Evolutionary conservation across 2,113 vertebrate species (phyloP).

Genomic region (Hipposideros armiger): DNA sequence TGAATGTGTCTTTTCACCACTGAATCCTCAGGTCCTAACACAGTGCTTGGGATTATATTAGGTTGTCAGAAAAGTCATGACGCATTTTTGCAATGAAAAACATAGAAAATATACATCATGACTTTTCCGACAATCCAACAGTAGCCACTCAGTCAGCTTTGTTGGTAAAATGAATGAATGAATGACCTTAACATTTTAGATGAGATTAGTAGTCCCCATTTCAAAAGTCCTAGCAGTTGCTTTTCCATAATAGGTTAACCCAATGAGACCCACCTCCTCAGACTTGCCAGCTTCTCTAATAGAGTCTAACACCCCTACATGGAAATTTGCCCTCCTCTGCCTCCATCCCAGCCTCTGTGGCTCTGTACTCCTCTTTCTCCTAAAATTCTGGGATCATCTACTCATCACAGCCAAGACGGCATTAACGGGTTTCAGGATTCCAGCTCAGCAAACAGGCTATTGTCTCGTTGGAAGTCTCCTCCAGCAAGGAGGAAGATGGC

Average conservation of each 20-base stretch:
- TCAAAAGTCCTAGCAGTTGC: background rate
- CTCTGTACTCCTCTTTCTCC: background rate
- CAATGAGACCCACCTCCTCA: background rate
- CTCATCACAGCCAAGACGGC: background rate
- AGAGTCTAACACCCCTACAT: background rate
- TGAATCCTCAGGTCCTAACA: background rate
- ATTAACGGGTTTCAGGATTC: background rate
- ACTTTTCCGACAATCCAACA: no score
- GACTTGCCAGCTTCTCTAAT: background rate
- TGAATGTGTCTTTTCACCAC: background rate
- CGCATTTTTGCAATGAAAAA: no score
- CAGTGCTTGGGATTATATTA: background rate
- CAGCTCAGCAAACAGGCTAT: background rate
- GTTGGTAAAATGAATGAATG: background rate
- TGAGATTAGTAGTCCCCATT: background rate
- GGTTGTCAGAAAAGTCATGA: no score
- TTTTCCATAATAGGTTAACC: background rate
- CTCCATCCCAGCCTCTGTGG: background rate
- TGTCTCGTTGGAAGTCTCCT: background rate
- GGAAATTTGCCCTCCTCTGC: background rate
- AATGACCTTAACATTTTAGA: background rate
- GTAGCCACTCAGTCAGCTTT: background rate
- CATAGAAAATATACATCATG: no score
- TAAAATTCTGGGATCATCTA: background rate
- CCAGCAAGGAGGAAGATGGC: background rate